Evolutionary conservation across 2,797 vertebrate species (phyloP).

Genomic region (Sebastes paucispinis): DNA sequence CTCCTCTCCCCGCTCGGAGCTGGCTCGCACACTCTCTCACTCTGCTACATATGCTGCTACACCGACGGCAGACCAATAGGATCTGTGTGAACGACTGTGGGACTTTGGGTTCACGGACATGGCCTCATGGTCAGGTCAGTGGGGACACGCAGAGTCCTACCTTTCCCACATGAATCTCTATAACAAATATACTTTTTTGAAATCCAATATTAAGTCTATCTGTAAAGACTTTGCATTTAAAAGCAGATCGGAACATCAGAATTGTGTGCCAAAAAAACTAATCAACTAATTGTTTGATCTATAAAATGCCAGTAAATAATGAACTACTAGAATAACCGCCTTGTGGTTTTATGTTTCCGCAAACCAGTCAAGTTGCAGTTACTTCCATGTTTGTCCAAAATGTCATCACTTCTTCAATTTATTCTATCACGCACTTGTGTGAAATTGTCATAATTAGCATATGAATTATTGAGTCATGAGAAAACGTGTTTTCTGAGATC

Average conservation of each 20-base stretch:
- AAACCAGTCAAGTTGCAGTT: background rate
- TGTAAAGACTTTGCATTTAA: background rate
- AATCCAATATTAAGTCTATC: background rate
- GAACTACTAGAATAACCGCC: background rate
- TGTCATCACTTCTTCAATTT: background rate
- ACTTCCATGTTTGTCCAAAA: background rate
- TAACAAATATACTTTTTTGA: rapidly evolving
- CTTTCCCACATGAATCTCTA: background rate
- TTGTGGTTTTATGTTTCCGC: rapidly evolving
- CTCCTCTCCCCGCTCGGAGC: constrained; percentile 49
- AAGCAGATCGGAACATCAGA: background rate
- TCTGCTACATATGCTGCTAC: constrained; percentile 25
- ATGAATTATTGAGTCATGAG: background rate
- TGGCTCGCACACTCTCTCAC: constrained; percentile 26
- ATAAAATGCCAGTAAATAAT: background rate
- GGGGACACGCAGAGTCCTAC: background rate
- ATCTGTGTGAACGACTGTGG: background rate
- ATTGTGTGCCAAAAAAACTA: background rate
- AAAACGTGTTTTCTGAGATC: rapidly evolving
- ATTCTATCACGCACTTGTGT: background rate
- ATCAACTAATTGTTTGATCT: background rate
- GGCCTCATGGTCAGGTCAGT: constrained; percentile 16
- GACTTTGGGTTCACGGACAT: constrained; percentile 23
- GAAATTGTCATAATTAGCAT: background rate
- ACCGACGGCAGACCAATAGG: constrained; percentile 18